Base-by-base conservation (phyloP, 2,797 vertebrate species). In the Sebastes kiyomatsui region DNA sequence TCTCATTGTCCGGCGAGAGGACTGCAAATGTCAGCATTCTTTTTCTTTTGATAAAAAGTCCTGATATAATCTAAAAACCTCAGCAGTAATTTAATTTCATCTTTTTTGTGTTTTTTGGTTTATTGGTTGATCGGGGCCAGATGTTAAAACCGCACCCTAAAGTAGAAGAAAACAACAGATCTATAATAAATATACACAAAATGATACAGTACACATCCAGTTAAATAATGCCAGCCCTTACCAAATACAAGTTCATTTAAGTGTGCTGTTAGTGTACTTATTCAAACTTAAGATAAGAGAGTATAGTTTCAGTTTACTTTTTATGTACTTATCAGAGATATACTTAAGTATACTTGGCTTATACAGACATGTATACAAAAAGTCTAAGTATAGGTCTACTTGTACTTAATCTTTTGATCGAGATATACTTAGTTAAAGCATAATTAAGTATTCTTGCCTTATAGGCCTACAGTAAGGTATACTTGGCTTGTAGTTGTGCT, bases 21-120 rank as follows among this genome's bases (percentile, higher is more conserved):
- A 32, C 59, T 58, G 79, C 79, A 71, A 32, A 83, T 84, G 77
- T 88, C 86, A 88, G 83, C 88, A 18, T 68, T 83, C 23, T 78
- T 35, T 33, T 68, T 0, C 35, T 54, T 52, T 72, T 61, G 60
- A 84, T 74, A 8, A 60, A 78, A 66, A 77, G 72, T 33, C 60
- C 54, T 14, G 81, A 89, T 86, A 66, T 32, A 5, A 89, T 86
- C 73, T 62, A 18, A 56, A 59, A 59, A 76, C 30, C 6, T 81
- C 74, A 75, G 38, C 58, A 42, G 46, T 42, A 12, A 78, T 83
- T 72, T 14, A 7, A 14, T 59, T 35, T 9, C 1, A 33, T 23
- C 5, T 14, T 14, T 20, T 70, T 49, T 11, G 9, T 35, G 9
- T 32, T 32, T 28, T 52, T 67, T 52, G 7, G 5, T 32, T 32